A percentile compares a stretch with the other conserved stretches of the same genome.
phyloP scores from a whole-genome alignment of 2,888 invertebrate genomes.

The Zele albiditarsus region DNA sequence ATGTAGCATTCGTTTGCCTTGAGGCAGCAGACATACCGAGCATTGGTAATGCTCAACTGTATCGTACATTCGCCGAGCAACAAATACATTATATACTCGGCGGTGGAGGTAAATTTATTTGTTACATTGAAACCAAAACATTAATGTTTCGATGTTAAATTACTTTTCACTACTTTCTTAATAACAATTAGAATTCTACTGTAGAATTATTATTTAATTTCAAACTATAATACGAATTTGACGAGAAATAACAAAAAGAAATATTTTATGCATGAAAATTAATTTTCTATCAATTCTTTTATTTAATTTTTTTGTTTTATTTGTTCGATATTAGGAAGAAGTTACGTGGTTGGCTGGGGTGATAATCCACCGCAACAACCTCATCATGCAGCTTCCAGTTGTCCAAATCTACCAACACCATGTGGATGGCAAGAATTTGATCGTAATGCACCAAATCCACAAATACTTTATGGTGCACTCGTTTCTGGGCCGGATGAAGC shows the following conservation, averaged over 20 bases:
- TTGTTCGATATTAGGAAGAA: constrained; percentile 69
- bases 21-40: constrained; percentile 67
- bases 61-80: constrained; percentile 74
- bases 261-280: neutral
- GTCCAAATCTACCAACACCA: constrained; percentile 72
- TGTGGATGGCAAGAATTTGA: constrained; percentile 74
- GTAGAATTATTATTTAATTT: too few relatives aligned
- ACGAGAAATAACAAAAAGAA: too few relatives aligned
- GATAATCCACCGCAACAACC: constrained; percentile 74
- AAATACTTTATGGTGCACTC: constrained; percentile 75
- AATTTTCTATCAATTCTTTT: neutral
- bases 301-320: neutral
- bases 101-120: constrained; percentile 60
- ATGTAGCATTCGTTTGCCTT: constrained; percentile 75
- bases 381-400: constrained; percentile 76
- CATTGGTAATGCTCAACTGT: constrained; percentile 63
- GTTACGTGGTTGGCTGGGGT: constrained; percentile 76
- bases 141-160: too few relatives aligned
- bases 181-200: too few relatives aligned
- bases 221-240: too few relatives aligned
- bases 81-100: constrained; percentile 77
- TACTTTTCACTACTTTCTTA: too few relatives aligned
- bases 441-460: constrained; percentile 73
- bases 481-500: constrained; percentile 76
- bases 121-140: neutral